Base-by-base conservation (phyloP, 2,888 invertebrate species). In the Muscina levida region DNA sequence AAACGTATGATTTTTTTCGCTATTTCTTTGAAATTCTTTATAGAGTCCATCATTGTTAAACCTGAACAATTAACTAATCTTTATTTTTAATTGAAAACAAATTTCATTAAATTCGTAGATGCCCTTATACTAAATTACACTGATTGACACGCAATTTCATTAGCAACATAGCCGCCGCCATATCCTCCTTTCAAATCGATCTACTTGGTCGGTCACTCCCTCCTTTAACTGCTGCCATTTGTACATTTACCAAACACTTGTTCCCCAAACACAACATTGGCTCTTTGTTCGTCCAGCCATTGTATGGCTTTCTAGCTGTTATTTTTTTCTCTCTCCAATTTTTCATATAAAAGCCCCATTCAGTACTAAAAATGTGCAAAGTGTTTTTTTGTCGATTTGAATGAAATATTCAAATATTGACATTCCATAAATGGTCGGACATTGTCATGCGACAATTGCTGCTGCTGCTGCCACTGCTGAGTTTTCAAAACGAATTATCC, bases 391-490 rank as follows among this genome's bases (percentile, higher is more conserved):
- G n/a, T 15, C 13, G 17, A 46, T 37, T 13, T 44, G 1, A 13
- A 72, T 24, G 42, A 39, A 71, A 57, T 46, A 68, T 76, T 72
- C 65, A 76, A 72, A 72, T 76, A 65, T 76, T 76, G 70, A 65
- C 57, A 68, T 24, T 56, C 71, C 71, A 71, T 71, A 75, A 62
- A 68, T 24, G 53, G 79, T 65, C 57, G 8, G 22, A 22, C 57
- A 59, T 77, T 77, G 70, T 77, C 57, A 57, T 66, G 51, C 71
- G 17, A 44, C 65, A 44, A 31, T 37, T 72, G 53, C 26, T 19
- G 11, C 37, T 13, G 56, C 65, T 31, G 31, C 31, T 31, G 57
- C 39, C 8, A 8, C 31, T 31, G 31, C 53, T 31, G 17, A 17
- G 57, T 24, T 66, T 51, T 4, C 15, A 42, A 17, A 42, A 62